phyloP scores from a whole-genome alignment of 2,888 invertebrate genomes.

The Tupiocoris notatus region DNA sequence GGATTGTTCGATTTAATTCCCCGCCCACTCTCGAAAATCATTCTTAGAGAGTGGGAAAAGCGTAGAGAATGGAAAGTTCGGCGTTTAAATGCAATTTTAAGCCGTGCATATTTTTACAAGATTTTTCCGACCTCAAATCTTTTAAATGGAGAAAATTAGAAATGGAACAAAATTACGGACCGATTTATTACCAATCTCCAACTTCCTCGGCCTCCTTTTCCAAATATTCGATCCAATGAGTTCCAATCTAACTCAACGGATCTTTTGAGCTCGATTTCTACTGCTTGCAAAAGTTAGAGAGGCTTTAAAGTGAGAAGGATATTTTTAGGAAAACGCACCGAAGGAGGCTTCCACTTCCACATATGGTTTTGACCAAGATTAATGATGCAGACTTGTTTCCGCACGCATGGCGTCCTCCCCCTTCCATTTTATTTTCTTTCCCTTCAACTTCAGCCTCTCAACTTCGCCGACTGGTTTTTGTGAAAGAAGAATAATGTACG shows the following conservation, averaged over 20 bases:
- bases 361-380: conserved; percentile 32
- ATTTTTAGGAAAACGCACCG: not conserved
- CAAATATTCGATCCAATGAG: no score
- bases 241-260: no score
- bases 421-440: not conserved
- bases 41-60: no score
- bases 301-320: not conserved
- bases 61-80: no score
- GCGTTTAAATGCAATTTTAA: no score
- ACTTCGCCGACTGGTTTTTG: not conserved
- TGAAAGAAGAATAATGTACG: not conserved
- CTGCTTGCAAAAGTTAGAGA: not conserved
- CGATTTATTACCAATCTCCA: no score
- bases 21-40: not conserved
- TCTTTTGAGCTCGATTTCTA: no score
- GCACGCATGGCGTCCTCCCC: conserved; percentile 18
- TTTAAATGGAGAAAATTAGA: no score
- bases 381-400: conserved; percentile 26
- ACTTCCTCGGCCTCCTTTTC: no score
- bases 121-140: no score
- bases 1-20: not conserved
- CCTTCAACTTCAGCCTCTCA: not conserved
- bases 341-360: not conserved
- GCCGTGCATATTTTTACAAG: no score
- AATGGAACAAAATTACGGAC: no score